Evolutionary conservation across 2,113 vertebrate genomes (phyloP).

Genomic region (Bufo gargarizans): DNA sequence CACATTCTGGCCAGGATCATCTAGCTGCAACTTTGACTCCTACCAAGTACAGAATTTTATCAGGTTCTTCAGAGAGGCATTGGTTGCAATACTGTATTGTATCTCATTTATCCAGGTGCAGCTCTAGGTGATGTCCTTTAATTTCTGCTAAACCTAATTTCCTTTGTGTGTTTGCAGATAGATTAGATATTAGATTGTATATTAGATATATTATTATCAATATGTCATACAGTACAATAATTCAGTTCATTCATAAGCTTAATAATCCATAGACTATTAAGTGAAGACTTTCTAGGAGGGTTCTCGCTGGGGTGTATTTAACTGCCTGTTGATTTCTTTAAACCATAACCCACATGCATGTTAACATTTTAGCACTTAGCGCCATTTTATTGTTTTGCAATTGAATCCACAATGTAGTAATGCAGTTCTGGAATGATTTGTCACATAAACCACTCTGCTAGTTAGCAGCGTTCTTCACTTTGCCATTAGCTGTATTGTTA

Average conservation of each 20-base stretch:
- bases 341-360: neutral
- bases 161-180: no score
- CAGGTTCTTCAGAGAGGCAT: no score
- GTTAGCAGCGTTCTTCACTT: conserved; percentile 43
- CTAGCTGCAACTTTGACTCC: no score
- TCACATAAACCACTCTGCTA: conserved; percentile 15
- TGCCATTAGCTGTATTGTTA: conserved; percentile 41
- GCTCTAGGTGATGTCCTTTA: no score
- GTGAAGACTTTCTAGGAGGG: neutral
- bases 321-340: neutral
- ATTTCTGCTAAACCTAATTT: no score
- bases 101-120: no score
- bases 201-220: neutral
- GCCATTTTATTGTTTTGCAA: conserved; percentile 20
- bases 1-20: no score
- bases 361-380: neutral
- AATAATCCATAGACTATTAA: neutral
- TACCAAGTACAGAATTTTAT: no score
- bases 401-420: neutral
- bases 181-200: neutral
- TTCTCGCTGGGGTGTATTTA: no score
- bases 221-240: neutral
- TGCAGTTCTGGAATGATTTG: neutral
- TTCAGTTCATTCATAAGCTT: neutral
- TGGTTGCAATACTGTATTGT: no score